A percentile compares a stretch with the other conserved stretches of the same genome.
phyloP scores from a whole-genome alignment of 2,797 vertebrate genomes.

The Chaunax sp. region DNA sequence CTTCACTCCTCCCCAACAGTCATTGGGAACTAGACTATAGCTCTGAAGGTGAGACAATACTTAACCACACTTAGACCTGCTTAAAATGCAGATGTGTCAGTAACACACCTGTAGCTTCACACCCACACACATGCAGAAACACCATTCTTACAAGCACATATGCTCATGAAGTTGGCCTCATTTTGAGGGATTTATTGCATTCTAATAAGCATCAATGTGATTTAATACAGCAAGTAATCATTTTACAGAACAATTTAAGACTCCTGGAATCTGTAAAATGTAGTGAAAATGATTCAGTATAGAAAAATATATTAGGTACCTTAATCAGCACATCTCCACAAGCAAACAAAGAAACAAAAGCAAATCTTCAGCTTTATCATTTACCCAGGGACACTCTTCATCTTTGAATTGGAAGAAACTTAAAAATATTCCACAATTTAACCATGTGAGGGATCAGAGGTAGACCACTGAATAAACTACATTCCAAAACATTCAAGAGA shows the following conservation, averaged over 20 bases:
- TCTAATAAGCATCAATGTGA: conserved; percentile 80
- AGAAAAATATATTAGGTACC: conserved; percentile 63
- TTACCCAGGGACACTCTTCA: conserved; percentile 18
- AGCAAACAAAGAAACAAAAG: conserved; percentile 40
- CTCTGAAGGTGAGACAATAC: conserved; percentile 27
- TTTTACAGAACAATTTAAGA: conserved; percentile 63
- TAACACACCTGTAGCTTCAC: not conserved
- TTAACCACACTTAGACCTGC: conserved; percentile 10
- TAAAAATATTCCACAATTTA: conserved; percentile 19
- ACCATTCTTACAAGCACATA: conserved; percentile 16
- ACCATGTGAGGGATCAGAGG: conserved; percentile 54
- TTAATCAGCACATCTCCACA: conserved; percentile 43
- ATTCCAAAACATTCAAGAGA: conserved; percentile 19
- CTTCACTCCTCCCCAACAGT: conserved; percentile 28
- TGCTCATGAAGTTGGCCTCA: conserved; percentile 64
- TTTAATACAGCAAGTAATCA: conserved; percentile 66
- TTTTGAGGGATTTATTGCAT: conserved; percentile 81
- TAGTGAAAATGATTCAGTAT: conserved; percentile 54
- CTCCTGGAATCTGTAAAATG: conserved; percentile 66
- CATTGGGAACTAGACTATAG: conserved; percentile 24
- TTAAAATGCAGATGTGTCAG: not conserved
- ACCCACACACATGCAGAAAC: conserved; percentile 13
- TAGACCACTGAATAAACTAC: conserved; percentile 51
- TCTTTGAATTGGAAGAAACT: conserved; percentile 24
- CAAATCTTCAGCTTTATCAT: conserved; percentile 31